phyloP scores from a whole-genome alignment of 2,113 vertebrate genomes.

The Anarhynchus alexandrinus region DNA sequence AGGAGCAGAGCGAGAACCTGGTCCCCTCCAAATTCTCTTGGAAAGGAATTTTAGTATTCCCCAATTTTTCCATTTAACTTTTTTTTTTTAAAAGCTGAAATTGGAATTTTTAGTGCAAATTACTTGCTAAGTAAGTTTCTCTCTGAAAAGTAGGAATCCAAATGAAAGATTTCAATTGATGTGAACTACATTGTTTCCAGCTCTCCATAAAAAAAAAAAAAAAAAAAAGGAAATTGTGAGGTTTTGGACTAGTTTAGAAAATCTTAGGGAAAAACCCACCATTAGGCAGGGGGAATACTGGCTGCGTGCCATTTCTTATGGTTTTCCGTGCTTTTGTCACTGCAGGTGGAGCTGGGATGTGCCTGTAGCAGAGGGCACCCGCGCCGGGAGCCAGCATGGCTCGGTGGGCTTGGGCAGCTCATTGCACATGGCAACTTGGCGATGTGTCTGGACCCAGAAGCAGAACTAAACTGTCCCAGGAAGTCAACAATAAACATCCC shows the following conservation, averaged over 20 bases:
- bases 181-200: background rate
- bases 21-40: background rate
- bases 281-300: background rate
- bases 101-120: background rate
- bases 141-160: background rate
- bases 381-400: fast-evolving
- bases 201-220: background rate
- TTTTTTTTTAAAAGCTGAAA: background rate
- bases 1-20: background rate
- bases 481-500: fast-evolving
- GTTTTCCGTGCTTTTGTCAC: background rate
- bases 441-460: background rate
- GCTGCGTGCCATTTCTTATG: background rate
- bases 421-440: fast-evolving
- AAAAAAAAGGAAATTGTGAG: background rate
- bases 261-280: background rate
- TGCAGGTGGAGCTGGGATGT: background rate
- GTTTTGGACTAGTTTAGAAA: background rate
- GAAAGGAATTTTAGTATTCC: background rate
- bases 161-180: background rate
- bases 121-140: background rate
- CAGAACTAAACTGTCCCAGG: background rate
- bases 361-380: background rate
- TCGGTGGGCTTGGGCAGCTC: background rate
- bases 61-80: background rate